Percentiles rank a stretch among this genome's conserved stretches.
Conservation (phyloP, 2,888 invertebrate species). For the Machimus atricapillus region DNA sequence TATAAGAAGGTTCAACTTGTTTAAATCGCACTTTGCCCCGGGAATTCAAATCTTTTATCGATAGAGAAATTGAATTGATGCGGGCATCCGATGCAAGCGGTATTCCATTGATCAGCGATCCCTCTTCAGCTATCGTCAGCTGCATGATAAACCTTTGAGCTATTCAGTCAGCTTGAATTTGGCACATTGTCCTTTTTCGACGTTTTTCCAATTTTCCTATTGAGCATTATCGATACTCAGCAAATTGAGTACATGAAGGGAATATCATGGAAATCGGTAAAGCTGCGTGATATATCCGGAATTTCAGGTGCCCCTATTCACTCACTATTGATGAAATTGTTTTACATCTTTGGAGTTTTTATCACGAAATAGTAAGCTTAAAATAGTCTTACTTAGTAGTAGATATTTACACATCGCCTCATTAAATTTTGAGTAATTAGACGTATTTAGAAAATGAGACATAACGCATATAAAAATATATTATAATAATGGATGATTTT, state of each 20-base stretch:
- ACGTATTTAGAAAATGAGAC: too few species aligned
- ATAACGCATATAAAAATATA: too few species aligned
- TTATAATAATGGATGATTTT: too few species aligned
- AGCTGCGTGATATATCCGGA: not conserved
- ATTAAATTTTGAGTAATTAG: too few species aligned
- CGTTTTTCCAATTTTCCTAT: not conserved
- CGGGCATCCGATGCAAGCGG: not conserved
- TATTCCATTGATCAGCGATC: not conserved
- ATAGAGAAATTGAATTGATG: constrained; percentile 15
- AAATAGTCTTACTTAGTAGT: too few species aligned
- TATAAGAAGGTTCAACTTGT: not conserved
- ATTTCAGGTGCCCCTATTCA: not conserved
- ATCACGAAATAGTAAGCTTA: too few species aligned
- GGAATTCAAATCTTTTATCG: constrained; percentile 1
- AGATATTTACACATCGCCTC: too few species aligned
- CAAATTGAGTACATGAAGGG: not conserved
- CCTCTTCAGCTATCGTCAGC: not conserved
- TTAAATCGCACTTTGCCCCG: not conserved
- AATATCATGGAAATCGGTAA: not conserved
- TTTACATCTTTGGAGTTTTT: not conserved
- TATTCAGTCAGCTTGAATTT: not conserved
- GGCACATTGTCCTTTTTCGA: not conserved
- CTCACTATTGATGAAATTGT: not conserved
- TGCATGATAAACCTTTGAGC: not conserved
- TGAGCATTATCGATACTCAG: not conserved